Evolutionary conservation across 1,140 invertebrate species (phyloP), one percentile per base, ranked within the genome.

Genomic region (Parapsyche elsis): DNA sequence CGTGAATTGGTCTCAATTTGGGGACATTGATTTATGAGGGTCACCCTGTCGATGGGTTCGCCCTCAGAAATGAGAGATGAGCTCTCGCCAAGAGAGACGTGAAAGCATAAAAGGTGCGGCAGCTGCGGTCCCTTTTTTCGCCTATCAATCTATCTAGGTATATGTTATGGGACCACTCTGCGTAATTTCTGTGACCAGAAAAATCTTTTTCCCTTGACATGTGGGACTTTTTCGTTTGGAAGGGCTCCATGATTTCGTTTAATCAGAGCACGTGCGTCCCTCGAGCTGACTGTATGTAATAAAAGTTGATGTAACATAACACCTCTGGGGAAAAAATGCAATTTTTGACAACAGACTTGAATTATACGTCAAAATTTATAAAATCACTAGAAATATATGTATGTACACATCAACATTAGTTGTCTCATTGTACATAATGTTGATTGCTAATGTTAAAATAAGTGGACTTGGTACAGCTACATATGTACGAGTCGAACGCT

Each of bases 71-170:
- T 67, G 64, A 67, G 64, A 67, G 21, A 67, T 67, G 64, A 61
- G 64, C 64, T 23, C 21, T 23, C 12, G 23, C 64, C 23, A 67
- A 67, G 64, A 67, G 24, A 67, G 64, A 67, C 23, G 21, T 67
- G 49, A 26, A 67, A 23, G 64, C 23, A 26, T 26, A 26, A 67
- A 67, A 26, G 64, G 64, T 67, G 49, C 49, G 64, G 64, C 24
- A 26, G 23, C 64, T 67, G 64, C 9, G 64, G 24, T 26, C 64
- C 64, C 24, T 67, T 67, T 67, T 67, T 26, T 9, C 64, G 5
- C n/a, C 64, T 67, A 67, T 67, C 64, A 67, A 67, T 67, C 64
- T 67, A 67, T 67, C 64, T 67, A 24, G 64, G 64, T 67, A 67
- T 67, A 24, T 16, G 12, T 53, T 53, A 12, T 53, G 10, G 49